Base-by-base conservation (phyloP, 2,888 invertebrate species). In the Coelinius sp. region DNA sequence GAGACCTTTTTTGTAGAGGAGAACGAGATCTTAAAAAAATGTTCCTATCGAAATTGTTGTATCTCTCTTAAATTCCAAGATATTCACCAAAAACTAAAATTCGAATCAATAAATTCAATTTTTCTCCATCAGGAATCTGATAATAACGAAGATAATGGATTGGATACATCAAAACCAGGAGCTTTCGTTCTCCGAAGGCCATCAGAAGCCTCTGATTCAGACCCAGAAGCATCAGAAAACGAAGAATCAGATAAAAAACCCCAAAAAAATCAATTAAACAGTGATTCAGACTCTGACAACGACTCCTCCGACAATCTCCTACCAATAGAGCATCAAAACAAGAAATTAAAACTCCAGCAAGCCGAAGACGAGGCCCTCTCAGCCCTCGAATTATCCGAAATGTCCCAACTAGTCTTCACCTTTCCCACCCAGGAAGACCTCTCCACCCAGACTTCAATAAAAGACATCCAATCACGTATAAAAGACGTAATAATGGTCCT, bases 391-490 rank as follows among this genome's bases (percentile, higher is more conserved):
- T 89, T 96, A 89, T 92, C 94, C 87, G 90, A 95, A 71, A 96
- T 95, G 84, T 92, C 93, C 79, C 93, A 94, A 83, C 94, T 94
- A 83, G 89, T 92, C 1, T 96, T 95, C 85, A 90, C 91, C 72
- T 94, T 97, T 82, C 97, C 97, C 0, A 91, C 92, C 66, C 92
- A 92, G 75, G 93, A 94, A 78, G 94, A 94, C 82, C 90, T 93
- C 64, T n/a, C n/a, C n/a, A n/a, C n/a, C n/a, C n/a, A n/a, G n/a
- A n/a, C n/a, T n/a, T n/a, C n/a, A n/a, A 89, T 98, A 20, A 94
- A 95, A 85, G 94, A 96, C 78, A 91, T 98, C 0, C 94, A 95
- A 85, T 95, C 96, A 84, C 91, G 98, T 80, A 97, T 98, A 71
- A 94, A 95, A 80, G 98, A 98, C 88, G 91, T 94, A 52, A 90